Percentiles rank a stretch among this genome's conserved stretches.
Evolutionary conservation across 2,888 invertebrate species (phyloP).

Genomic region (Acanthosoma haemorrhoidale): DNA sequence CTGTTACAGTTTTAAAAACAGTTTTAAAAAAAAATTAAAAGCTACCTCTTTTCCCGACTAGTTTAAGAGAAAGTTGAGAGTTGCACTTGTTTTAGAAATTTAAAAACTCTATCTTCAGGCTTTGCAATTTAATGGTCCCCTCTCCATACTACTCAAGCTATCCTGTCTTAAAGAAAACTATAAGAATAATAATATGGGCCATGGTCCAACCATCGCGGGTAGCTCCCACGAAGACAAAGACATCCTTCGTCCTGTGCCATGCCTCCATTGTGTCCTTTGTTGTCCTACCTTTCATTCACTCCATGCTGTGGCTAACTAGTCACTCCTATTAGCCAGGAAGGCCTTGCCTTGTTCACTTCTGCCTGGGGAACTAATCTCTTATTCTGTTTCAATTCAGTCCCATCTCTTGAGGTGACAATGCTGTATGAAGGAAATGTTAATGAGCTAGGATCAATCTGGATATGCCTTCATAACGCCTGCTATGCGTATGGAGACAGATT

Average conservation of each 20-base stretch:
- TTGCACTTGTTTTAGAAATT: too few relatives aligned
- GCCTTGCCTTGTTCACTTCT: neutral
- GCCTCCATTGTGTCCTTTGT: neutral
- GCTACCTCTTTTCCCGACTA: too few relatives aligned
- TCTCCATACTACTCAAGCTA: too few relatives aligned
- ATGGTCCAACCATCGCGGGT: too few relatives aligned
- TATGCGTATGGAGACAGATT: too few relatives aligned
- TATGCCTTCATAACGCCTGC: too few relatives aligned
- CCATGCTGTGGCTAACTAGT: neutral
- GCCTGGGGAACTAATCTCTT: slow-evolving; percentile 12
- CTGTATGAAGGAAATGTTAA: neutral
- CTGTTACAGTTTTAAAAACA: too few relatives aligned
- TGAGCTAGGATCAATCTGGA: too few relatives aligned
- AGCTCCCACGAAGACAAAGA: slow-evolving; percentile 2
- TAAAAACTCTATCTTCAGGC: too few relatives aligned
- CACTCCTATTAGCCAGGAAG: neutral
- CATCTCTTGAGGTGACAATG: neutral
- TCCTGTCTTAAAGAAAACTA: neutral
- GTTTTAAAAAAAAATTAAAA: too few relatives aligned
- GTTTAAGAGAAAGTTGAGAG: too few relatives aligned
- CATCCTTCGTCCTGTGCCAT: neutral
- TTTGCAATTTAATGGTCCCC: too few relatives aligned
- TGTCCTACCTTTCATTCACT: neutral
- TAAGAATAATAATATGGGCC: neutral
- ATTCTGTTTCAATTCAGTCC: neutral